Evolutionary conservation across 2,888 invertebrate species (phyloP).

Genomic region (Rhagium mordax): DNA sequence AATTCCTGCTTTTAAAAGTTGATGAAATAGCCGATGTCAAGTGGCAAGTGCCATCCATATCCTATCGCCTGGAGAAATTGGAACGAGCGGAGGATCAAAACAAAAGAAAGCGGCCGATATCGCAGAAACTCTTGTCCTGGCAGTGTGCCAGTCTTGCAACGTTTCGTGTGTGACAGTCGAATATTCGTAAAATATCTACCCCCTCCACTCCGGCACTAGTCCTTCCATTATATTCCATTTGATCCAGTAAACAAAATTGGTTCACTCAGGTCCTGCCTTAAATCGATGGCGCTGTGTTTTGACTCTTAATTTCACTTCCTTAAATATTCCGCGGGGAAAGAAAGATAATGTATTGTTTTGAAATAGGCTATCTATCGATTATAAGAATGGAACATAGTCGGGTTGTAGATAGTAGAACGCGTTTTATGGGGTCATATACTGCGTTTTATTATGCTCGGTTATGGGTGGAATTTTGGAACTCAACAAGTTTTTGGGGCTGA

Average conservation of each 20-base stretch:
- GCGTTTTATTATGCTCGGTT: no score
- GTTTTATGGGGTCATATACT: not conserved
- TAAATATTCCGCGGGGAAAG: not conserved
- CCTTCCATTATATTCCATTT: not conserved
- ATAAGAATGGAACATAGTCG: not conserved
- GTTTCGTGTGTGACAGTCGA: not conserved
- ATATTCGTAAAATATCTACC: not conserved
- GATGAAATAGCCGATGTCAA: not conserved
- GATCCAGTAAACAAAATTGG: not conserved
- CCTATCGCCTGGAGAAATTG: no score
- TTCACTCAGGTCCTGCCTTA: not conserved
- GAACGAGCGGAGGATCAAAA: not conserved
- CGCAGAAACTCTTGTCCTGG: not conserved
- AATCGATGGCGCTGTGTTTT: not conserved
- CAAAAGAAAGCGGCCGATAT: not conserved
- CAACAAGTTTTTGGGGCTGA: no score
- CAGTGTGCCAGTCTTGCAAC: not conserved
- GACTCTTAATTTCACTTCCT: not conserved
- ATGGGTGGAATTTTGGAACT: no score
- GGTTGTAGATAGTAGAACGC: not conserved
- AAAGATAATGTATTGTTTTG: not conserved
- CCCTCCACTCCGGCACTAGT: not conserved
- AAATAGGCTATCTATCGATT: slow-evolving; percentile 8
- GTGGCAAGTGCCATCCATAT: no score
- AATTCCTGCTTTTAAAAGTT: not conserved